phyloP scores from a whole-genome alignment of 1,140 invertebrate species.

The Drosophila eugracilis region DNA sequence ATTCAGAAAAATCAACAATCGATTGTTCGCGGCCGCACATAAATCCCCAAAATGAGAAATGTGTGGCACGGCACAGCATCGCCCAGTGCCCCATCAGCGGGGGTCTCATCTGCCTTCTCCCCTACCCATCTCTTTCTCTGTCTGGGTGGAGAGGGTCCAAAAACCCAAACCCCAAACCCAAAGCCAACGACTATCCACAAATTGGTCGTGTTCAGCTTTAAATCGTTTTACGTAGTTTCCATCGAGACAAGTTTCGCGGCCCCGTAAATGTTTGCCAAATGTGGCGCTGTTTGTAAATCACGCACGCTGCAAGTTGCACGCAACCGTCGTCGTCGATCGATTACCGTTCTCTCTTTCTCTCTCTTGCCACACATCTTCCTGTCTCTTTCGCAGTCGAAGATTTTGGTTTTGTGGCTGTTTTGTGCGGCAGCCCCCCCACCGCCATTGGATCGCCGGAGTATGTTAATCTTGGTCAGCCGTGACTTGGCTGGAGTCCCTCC shows the following conservation, averaged over 20 bases:
- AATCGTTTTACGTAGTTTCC: conserved; percentile 80
- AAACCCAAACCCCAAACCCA: conserved; percentile 9
- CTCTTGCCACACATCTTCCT: conserved; percentile 3
- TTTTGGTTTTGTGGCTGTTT: too few relatives aligned
- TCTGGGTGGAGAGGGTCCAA: conserved; percentile 25
- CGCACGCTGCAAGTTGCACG: conserved; percentile 70
- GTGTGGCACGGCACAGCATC: conserved; percentile 56
- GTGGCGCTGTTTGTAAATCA: conserved; percentile 82
- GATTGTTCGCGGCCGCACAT: conserved; percentile 63
- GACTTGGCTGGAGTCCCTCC: conserved; percentile 43
- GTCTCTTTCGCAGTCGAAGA: conserved; percentile 33
- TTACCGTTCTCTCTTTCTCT: conserved; percentile 35
- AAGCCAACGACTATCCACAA: conserved; percentile 63
- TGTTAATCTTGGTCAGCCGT: conserved; percentile 74
- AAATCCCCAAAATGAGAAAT: conserved; percentile 72
- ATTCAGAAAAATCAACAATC: conserved; percentile 70
- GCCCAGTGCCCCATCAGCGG: conserved; percentile 40
- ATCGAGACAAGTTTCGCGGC: conserved; percentile 69
- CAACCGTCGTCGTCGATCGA: conserved; percentile 65
- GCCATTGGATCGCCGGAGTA: conserved; percentile 51
- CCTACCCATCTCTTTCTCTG: not conserved
- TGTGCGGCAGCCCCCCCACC: conserved; percentile 44
- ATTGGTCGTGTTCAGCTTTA: conserved; percentile 81
- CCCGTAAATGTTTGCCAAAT: conserved; percentile 77
- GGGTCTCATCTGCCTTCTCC: not conserved